These are phyloP conservation scores for Manis javanica DNA, from an alignment of 2,797 vertebrate species.

Conservation along the genomic window DNA sequence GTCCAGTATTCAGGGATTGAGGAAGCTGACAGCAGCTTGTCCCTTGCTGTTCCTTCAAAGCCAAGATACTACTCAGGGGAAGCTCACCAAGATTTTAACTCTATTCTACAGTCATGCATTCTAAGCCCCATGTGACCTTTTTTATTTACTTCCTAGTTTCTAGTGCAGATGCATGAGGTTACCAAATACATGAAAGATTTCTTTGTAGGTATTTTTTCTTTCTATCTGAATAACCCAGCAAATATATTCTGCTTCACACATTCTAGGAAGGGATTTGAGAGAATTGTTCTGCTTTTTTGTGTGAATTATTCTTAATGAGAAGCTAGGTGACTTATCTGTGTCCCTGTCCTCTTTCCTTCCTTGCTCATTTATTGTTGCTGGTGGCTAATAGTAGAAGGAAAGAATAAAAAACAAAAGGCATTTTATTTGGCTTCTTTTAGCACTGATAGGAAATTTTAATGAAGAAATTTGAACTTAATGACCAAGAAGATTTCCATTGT, in stretches of 20 bases:
- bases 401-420: background rate
- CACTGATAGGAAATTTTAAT: background rate
- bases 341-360: background rate
- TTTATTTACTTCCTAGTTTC: background rate
- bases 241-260: background rate
- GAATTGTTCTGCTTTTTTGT: background rate
- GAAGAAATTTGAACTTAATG: slow-evolving; percentile 8
- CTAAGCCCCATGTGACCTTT: background rate
- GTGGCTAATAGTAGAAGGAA: background rate
- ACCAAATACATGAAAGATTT: background rate
- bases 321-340: background rate
- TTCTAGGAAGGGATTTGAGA: background rate
- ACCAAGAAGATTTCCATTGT: slow-evolving; percentile 17
- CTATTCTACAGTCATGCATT: background rate
- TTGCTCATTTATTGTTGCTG: slow-evolving; percentile 4
- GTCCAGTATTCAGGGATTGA: background rate
- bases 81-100: background rate
- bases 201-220: background rate
- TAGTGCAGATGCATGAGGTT: background rate
- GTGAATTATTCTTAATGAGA: background rate
- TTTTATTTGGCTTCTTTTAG: slow-evolving; percentile 3
- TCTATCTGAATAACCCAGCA: background rate
- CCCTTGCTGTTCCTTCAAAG: background rate
- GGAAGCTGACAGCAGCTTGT: background rate
- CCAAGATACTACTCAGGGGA: background rate